phyloP scores from a whole-genome alignment of 2,888 invertebrate species.

The Lepidonotus clava region DNA sequence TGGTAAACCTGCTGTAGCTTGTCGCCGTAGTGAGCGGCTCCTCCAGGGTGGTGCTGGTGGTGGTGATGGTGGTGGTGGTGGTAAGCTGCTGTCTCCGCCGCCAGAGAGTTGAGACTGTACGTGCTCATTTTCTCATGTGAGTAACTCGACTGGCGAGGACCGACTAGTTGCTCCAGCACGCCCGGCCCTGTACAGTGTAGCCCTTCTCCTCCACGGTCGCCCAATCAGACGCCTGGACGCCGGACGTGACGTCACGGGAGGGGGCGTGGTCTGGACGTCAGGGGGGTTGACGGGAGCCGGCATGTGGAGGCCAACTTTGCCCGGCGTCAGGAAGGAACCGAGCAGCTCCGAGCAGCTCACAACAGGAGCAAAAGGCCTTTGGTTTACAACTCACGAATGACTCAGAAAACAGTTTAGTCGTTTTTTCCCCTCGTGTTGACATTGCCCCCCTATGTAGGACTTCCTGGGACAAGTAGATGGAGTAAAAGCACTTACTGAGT shows the following conservation, averaged over 20 bases:
- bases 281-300: too few species aligned
- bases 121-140: slow-evolving; percentile 30
- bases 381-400: too few species aligned
- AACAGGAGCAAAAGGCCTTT: too few species aligned
- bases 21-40: background rate
- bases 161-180: background rate
- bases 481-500: too few species aligned
- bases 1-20: slow-evolving; percentile 42
- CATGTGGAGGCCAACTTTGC: background rate
- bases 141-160: background rate
- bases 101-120: slow-evolving; percentile 37
- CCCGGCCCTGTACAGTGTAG: background rate
- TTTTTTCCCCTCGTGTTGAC: too few species aligned
- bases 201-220: background rate
- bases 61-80: slow-evolving; percentile 21
- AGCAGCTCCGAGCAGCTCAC: too few species aligned
- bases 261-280: too few species aligned
- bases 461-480: too few species aligned
- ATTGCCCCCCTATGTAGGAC: too few species aligned
- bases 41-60: background rate
- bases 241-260: background rate
- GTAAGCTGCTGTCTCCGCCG: background rate
- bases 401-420: too few species aligned
- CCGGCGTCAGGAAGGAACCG: background rate
- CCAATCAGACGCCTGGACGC: background rate